Conservation (phyloP, 2,888 invertebrate genomes). For the Trichogramma evanescens region DNA sequence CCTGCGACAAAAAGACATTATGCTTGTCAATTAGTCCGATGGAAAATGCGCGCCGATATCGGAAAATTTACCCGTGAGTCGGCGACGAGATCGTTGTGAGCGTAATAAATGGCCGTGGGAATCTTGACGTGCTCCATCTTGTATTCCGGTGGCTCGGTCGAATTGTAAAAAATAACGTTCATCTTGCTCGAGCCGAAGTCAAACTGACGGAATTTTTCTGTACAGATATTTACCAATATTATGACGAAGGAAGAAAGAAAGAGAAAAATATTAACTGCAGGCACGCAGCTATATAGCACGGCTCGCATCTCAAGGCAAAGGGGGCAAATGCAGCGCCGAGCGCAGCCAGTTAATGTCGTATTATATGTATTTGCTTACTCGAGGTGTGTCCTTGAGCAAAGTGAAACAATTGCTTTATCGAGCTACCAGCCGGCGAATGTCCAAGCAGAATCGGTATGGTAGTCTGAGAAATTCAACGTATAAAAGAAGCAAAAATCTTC, state of each 20-base stretch:
- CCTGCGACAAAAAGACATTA: slow-evolving; percentile 43
- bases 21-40: not conserved
- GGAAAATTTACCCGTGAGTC: slow-evolving; percentile 34
- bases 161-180: slow-evolving; percentile 55
- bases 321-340: not conserved
- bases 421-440: slow-evolving; percentile 41
- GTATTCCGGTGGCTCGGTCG: slow-evolving; percentile 55
- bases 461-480: slow-evolving; percentile 48
- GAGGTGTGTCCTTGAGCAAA: slow-evolving; percentile 39
- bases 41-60: not conserved
- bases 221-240: not conserved
- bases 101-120: slow-evolving; percentile 62
- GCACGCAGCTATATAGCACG: too few relatives aligned
- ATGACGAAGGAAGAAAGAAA: too few relatives aligned
- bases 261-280: too few relatives aligned
- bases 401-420: slow-evolving; percentile 42
- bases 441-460: slow-evolving; percentile 54
- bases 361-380: slow-evolving; percentile 22
- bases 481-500: not conserved
- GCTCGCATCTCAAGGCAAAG: not conserved
- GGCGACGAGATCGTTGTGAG: slow-evolving; percentile 61
- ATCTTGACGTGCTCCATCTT: slow-evolving; percentile 53
- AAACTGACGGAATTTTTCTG: slow-evolving; percentile 49
- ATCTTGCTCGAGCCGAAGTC: slow-evolving; percentile 49
- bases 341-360: not conserved